Evolutionary conservation across 2,888 invertebrate genomes (phyloP), one percentile per base, ranked within the genome.

Genomic region (Agrochola litura): DNA sequence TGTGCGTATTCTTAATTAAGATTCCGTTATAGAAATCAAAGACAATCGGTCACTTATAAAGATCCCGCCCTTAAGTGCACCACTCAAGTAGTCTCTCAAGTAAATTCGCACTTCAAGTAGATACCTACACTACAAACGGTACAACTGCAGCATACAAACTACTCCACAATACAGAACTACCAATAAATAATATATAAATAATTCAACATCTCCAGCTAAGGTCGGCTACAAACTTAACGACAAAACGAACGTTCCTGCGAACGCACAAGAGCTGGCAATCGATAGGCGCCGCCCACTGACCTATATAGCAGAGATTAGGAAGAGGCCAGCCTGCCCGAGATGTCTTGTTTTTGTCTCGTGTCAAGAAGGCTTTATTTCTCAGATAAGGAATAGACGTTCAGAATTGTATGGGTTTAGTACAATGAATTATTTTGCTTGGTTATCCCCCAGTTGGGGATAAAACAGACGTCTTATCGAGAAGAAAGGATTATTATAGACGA

Each of bases 211-310:
- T 80, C 83, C 79, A 84, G 81, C 78, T 87, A 88, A 89, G 89
- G 89, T 85, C 85, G 75, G 74, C 67, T 80, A 73, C 84, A 86
- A 84, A 86, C 79, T 81, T 79, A 83, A 87, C 88, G 88, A 84
- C 87, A 82, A 85, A 87, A 84, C 79, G 88, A 86, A 82, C 84
- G 90, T 90, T 94, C 93, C 94, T 94, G 93, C 83, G 93, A 93
- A 91, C 92, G 91, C 91, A 93, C 95, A 93, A 94, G 93, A 93
- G 92, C 83, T 89, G 88, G 92, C 94, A 95, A 96, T 96, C 96
- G 96, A 96, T 96, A 95, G 91, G 91, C 90, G 92, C 95, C 95
- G 92, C 96, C 96, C 95, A 92, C 89, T 88, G 86, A 86, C 85
- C 89, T 85, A 90, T 89, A 84, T 90, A 87, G 68, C 82, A 81